phyloP scores from a whole-genome alignment of 2,888 invertebrate species.

The Drosophila mettleri region DNA sequence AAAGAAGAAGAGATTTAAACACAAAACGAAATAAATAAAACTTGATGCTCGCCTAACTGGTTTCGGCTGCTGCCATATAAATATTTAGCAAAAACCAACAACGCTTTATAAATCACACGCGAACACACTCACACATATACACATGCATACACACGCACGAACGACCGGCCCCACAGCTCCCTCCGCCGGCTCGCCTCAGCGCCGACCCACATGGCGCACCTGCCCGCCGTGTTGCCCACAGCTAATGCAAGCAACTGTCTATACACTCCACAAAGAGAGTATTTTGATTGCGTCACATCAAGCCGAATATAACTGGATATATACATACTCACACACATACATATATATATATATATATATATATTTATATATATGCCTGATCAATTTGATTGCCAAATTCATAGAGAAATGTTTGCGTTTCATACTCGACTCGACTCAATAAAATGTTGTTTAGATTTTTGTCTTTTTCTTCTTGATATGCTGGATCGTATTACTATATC shows the following conservation, averaged over 20 bases:
- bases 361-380: background rate
- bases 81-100: conserved; percentile 78
- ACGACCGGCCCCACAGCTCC: conserved; percentile 37
- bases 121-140: conserved; percentile 12
- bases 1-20: conserved; percentile 21
- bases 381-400: background rate
- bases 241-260: conserved; percentile 39
- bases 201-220: conserved; percentile 37
- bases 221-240: conserved; percentile 46
- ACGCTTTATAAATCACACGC: conserved; percentile 64
- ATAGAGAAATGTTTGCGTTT: background rate
- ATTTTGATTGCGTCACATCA: conserved; percentile 5
- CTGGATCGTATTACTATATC: background rate
- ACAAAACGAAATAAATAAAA: conserved; percentile 36
- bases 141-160: conserved; percentile 34
- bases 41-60: conserved; percentile 58
- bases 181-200: background rate
- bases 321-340: background rate
- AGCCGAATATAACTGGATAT: background rate
- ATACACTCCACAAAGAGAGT: conserved; percentile 31
- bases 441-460: background rate
- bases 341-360: background rate
- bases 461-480: background rate
- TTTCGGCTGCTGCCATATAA: conserved; percentile 68
- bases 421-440: background rate